Evolutionary conservation across 2,113 vertebrate species (phyloP), one percentile per base, ranked within the genome.

Genomic region (Siniperca chuatsi): DNA sequence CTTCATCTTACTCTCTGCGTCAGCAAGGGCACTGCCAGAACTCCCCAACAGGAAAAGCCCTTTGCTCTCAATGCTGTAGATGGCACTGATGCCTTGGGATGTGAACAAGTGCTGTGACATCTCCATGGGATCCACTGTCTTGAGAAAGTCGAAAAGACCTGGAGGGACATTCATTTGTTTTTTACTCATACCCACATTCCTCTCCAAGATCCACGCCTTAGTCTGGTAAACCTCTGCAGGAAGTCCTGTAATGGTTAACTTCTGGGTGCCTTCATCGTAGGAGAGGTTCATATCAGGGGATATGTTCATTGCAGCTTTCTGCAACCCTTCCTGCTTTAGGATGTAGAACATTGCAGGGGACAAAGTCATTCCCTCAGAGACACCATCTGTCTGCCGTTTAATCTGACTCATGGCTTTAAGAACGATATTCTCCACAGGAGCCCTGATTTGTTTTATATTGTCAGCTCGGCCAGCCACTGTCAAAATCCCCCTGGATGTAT

Each of bases 131-230:
- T 97, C 85, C 1, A 94, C 84, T 10, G 2, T 20, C 42, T 21
- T 90, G 15, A 99, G 91, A 83, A 97, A 99, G 6, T 81, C 72
- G 8, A 96, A 74, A 55, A 98, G 33, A 46, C 86, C 66, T 11
- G 42, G 52, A 13, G 95, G 21, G 2, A 96, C 0, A 3, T 69
- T 40, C 40, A 97, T 18, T 0, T 18, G 33, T 57, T 93, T 95
- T 44, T 73, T 69, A 25, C 73, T 88, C 87, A 97, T 90, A 0
- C 7, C 12, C 11, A 87, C 0, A 0, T 88, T 50, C 25, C 16
- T 94, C 79, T 97, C 95, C 18, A 95, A 84, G 75, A 99, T 90
- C 73, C 96, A 94, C 42, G 89, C 73, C 87, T 97, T 97, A 0
- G 93, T 72, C 87, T 91, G 78, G 69, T 78, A 94, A 15, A 97